A percentile compares a stretch with the other conserved stretches of the same genome.
Conservation (phyloP, 2,113 vertebrate genomes). For the Abramis brama region DNA sequence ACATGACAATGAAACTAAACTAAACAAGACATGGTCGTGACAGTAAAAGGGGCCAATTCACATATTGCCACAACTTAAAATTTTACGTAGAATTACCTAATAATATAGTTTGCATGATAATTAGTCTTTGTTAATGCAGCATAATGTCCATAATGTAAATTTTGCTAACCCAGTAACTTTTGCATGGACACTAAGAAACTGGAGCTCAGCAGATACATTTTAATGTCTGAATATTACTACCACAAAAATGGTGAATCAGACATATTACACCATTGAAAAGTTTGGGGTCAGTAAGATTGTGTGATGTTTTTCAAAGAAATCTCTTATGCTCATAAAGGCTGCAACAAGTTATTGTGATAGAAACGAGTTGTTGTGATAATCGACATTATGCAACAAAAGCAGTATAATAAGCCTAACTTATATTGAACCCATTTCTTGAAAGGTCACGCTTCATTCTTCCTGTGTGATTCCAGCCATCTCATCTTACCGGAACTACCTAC, state of each 20-base stretch:
- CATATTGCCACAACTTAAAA: neutral
- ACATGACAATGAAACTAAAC: neutral
- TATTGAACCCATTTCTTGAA: neutral
- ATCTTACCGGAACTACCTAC: conserved; percentile 17
- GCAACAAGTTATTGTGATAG: neutral
- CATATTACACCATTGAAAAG: neutral
- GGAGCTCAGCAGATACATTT: neutral
- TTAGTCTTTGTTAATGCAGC: neutral
- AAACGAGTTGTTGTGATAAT: neutral
- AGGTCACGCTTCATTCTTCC: neutral
- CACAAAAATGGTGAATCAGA: neutral
- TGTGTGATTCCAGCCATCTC: conserved; percentile 17
- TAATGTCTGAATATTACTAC: neutral
- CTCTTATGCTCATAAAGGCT: neutral
- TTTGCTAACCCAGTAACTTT: neutral
- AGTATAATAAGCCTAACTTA: neutral
- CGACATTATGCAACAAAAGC: neutral
- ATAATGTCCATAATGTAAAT: neutral
- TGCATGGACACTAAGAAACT: neutral
- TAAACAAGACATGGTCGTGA: neutral
- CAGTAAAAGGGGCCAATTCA: neutral
- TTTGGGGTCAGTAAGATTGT: neutral
- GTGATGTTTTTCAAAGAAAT: neutral
- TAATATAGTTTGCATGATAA: neutral
- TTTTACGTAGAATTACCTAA: neutral